phyloP scores from a whole-genome alignment of 2,888 invertebrate genomes.

The Cecidostiba fungosa region DNA sequence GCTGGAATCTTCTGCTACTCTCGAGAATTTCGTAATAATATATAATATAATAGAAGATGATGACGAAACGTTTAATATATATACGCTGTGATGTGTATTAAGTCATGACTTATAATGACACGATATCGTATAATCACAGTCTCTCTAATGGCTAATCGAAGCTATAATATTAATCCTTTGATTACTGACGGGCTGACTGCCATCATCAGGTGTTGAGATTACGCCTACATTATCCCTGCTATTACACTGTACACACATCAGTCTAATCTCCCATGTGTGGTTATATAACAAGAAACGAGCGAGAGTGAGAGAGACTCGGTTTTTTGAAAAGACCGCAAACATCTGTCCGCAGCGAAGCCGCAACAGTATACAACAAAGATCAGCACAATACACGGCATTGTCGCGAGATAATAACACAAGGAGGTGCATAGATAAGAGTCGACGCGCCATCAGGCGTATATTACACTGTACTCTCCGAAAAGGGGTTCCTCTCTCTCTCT shows the following conservation, averaged over 20 bases:
- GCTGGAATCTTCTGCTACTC: neutral
- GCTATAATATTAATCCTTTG: neutral
- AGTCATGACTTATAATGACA: neutral
- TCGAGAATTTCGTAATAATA: neutral
- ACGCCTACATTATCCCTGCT: neutral
- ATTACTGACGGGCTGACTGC: neutral
- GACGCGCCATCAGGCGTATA: neutral
- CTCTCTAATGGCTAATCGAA: neutral
- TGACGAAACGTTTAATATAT: no score
- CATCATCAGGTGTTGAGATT: neutral
- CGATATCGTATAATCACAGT: neutral
- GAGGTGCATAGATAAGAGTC: constrained; percentile 11
- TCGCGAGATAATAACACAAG: constrained; percentile 1
- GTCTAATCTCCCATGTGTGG: neutral
- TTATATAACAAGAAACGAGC: neutral
- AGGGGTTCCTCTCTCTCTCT: neutral
- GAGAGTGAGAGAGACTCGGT: no score
- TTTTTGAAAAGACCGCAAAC: neutral
- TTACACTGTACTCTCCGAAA: neutral
- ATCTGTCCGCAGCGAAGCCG: neutral
- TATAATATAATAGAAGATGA: no score
- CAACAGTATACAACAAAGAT: neutral
- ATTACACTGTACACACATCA: neutral
- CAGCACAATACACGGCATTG: neutral
- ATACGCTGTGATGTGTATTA: neutral